These are phyloP conservation scores for Callopanchax toddi DNA, from an alignment of 2,113 vertebrate species.

Conservation along the genomic window DNA sequence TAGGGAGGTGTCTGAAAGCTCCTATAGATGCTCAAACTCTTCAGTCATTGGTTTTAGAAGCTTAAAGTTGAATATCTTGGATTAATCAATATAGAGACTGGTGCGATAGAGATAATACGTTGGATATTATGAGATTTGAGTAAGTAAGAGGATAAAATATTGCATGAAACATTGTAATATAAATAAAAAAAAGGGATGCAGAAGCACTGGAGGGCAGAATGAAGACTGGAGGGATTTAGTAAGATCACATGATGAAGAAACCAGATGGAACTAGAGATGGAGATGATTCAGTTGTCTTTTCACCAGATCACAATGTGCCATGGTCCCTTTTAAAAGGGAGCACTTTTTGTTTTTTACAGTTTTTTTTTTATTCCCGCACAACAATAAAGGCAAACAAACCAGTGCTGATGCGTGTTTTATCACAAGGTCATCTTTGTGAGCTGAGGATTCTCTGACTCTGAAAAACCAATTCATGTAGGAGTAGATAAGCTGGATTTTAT, in stretches of 20 bases:
- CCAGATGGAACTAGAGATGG: slow-evolving; percentile 24
- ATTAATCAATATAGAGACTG: too few species aligned
- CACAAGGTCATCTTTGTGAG: slow-evolving; percentile 51
- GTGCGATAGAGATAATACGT: not conserved
- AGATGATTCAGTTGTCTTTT: slow-evolving; percentile 45
- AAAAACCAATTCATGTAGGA: slow-evolving; percentile 32
- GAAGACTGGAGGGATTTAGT: slow-evolving; percentile 13
- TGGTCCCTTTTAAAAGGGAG: slow-evolving; percentile 15
- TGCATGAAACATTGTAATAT: slow-evolving; percentile 11
- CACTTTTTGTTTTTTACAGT: too few species aligned
- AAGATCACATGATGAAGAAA: not conserved
- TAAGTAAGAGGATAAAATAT: slow-evolving; percentile 12
- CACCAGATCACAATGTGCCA: not conserved
- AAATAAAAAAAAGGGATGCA: not conserved
- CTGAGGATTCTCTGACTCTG: slow-evolving; percentile 11
- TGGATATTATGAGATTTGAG: not conserved
- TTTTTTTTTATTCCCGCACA: slow-evolving; percentile 26
- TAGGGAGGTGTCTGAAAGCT: too few species aligned
- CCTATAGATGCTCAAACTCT: too few species aligned
- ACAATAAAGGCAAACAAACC: slow-evolving; percentile 10
- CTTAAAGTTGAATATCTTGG: too few species aligned
- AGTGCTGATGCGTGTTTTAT: slow-evolving; percentile 26
- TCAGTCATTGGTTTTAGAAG: too few species aligned
- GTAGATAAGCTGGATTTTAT: slow-evolving; percentile 43
- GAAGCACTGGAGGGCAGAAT: slow-evolving; percentile 21